Percentiles rank a stretch among this genome's conserved stretches.
Evolutionary conservation across 2,888 invertebrate species (phyloP).

Genomic region (Atethmia centrago): DNA sequence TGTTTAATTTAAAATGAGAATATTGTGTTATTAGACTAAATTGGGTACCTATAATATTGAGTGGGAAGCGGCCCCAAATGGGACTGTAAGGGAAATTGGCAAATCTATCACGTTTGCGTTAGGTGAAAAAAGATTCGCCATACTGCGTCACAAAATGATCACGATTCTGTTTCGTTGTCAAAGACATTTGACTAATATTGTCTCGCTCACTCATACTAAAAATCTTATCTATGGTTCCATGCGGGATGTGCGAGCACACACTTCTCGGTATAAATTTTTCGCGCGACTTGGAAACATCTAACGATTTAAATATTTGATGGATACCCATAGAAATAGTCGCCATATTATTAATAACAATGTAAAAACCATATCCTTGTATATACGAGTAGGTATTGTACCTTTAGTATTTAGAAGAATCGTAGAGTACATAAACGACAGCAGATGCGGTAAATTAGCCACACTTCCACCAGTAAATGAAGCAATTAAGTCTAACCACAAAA

Average conservation of each 20-base stretch:
- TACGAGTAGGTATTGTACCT: not conserved
- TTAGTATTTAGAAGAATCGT: not conserved
- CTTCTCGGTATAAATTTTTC: not conserved
- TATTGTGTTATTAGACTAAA: not conserved
- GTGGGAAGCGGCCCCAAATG: not conserved
- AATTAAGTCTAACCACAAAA: slow-evolving; percentile 25
- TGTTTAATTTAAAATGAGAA: not conserved
- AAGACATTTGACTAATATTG: not conserved
- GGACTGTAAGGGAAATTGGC: not conserved
- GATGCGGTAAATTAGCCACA: not conserved
- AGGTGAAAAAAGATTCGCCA: not conserved
- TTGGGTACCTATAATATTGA: not conserved
- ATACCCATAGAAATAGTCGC: not conserved
- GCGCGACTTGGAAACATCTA: not conserved
- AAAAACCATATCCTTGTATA: not conserved
- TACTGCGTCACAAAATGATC: not conserved
- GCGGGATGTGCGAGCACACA: not conserved
- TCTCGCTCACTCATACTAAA: not conserved
- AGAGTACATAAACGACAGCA: not conserved
- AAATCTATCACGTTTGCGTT: not conserved
- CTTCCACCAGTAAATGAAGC: slow-evolving; percentile 5
- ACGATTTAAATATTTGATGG: not conserved
- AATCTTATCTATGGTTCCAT: not conserved
- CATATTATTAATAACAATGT: not conserved
- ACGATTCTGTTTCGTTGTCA: not conserved